Conservation (phyloP, 2,888 invertebrate genomes). For the Mesorhabditis spiculigera region DNA sequence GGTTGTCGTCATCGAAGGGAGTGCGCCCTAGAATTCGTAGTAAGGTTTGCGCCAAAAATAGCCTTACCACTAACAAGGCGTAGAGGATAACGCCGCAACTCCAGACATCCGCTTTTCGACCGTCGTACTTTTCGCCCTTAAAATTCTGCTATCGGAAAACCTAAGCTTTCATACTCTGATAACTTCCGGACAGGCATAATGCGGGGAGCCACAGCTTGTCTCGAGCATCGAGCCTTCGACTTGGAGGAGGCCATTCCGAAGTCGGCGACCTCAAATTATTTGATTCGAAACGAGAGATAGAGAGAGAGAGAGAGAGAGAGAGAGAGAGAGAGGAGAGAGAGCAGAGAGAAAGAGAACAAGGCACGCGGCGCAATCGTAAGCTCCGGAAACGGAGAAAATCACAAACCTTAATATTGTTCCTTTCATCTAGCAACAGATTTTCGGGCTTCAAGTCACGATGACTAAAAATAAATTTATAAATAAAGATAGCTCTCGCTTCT, state of each 20-base stretch:
- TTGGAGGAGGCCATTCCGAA: conserved; percentile 99
- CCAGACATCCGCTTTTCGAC: conserved; percentile 97
- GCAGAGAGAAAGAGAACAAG: no score
- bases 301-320: neutral
- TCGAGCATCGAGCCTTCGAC: conserved; percentile 96
- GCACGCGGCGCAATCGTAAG: no score
- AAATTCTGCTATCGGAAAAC: no score
- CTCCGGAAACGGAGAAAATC: neutral
- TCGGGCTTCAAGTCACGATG: conserved; percentile 96
- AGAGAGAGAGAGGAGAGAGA: no score
- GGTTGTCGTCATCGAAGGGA: conserved; percentile 98
- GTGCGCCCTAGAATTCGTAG: conserved; percentile 70
- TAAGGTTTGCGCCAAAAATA: conserved; percentile 19
- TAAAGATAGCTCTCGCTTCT: neutral
- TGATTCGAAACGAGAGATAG: no score
- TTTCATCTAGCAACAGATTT: conserved; percentile 84
- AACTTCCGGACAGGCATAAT: conserved; percentile 99
- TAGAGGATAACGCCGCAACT: conserved; percentile 98
- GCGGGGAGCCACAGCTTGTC: conserved; percentile 97
- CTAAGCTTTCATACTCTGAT: no score
- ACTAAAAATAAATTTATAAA: conserved; percentile 65
- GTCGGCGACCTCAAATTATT: conserved; percentile 77
- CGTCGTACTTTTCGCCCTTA: conserved; percentile 99
- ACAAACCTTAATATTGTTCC: conserved; percentile 83
- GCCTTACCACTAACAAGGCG: conserved; percentile 79